Evolutionary conservation across 2,113 vertebrate species (phyloP).

Genomic region (Bujurquina vittata): DNA sequence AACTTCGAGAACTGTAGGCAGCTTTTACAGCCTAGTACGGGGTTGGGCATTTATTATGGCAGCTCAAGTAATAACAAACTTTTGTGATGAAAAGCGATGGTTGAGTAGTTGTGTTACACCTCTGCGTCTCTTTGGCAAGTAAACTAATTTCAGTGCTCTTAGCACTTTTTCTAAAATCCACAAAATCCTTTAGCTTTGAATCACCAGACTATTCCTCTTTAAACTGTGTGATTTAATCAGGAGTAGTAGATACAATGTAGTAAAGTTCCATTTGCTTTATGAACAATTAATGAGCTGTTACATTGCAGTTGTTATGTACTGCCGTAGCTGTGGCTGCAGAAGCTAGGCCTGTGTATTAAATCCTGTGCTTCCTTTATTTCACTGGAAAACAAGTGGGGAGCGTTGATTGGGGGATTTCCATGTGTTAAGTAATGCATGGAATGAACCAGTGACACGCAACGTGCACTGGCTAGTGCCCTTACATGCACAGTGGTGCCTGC

Average conservation of each 20-base stretch:
- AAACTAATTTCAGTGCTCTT: neutral
- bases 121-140: neutral
- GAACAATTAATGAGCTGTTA: neutral
- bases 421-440: conserved; percentile 65
- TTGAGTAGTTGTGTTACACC: neutral
- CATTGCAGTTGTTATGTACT: neutral
- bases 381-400: conserved; percentile 46
- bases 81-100: neutral
- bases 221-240: neutral
- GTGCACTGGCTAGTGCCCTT: conserved; percentile 50
- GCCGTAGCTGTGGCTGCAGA: conserved; percentile 9
- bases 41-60: neutral
- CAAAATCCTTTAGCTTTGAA: neutral
- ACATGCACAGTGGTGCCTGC: conserved; percentile 48
- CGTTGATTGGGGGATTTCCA: conserved; percentile 74
- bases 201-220: neutral
- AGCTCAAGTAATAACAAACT: neutral
- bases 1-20: conserved; percentile 1
- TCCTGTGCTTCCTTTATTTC: conserved; percentile 54
- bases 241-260: neutral
- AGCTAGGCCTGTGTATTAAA: conserved; percentile 24
- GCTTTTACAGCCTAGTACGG: neutral
- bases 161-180: neutral
- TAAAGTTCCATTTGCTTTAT: neutral
- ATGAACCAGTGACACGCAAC: conserved; percentile 60